These are phyloP conservation scores for Microplitis demolitor DNA, from an alignment of 1,140 invertebrate genomes.

Conservation along the genomic window DNA sequence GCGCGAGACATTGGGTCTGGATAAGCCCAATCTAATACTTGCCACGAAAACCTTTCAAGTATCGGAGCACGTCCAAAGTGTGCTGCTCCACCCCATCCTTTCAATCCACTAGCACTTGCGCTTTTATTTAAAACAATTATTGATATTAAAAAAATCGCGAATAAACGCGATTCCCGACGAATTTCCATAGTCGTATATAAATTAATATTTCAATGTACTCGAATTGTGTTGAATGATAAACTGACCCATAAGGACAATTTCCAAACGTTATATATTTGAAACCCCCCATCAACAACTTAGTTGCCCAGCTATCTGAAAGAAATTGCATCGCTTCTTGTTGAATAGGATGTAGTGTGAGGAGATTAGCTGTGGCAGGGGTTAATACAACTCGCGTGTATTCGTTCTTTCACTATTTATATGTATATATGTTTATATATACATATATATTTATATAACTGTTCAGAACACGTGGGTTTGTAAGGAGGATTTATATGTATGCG, in stretches of 20 bases:
- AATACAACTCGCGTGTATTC: background rate
- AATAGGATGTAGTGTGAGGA: background rate
- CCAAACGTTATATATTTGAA: background rate
- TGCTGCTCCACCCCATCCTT: constrained; percentile 18
- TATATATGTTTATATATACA: no score
- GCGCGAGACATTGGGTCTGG: constrained; percentile 66
- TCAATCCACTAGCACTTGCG: constrained; percentile 5
- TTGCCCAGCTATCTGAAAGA: background rate
- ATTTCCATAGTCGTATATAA: background rate
- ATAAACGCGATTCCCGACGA: background rate
- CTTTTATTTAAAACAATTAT: background rate
- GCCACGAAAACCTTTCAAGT: constrained; percentile 75
- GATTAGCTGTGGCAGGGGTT: background rate
- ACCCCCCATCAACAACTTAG: background rate
- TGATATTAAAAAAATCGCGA: background rate
- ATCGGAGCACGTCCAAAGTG: constrained; percentile 57
- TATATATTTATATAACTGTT: no score
- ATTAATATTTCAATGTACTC: background rate
- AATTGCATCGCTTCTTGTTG: background rate
- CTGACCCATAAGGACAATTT: background rate
- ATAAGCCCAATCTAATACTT: constrained; percentile 75
- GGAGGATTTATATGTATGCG: no score
- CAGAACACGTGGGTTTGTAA: no score
- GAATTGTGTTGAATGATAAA: background rate
- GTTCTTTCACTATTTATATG: no score